Percentiles rank a stretch among this genome's conserved stretches.
These are phyloP conservation scores for Ficedula albicollis DNA, from an alignment of 2,797 vertebrate species.

Conservation along the genomic window DNA sequence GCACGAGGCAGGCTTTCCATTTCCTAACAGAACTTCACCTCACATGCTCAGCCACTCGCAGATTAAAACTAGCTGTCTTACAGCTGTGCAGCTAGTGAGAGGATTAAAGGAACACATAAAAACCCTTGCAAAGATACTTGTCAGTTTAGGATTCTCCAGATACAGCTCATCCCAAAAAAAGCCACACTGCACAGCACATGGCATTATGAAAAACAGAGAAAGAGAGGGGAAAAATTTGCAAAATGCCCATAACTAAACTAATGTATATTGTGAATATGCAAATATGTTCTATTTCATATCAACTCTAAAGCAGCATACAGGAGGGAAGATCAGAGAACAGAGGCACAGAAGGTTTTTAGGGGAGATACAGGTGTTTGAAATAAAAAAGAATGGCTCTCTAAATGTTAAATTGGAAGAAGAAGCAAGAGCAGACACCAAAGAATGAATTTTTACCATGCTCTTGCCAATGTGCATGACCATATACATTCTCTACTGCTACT, in stretches of 20 bases:
- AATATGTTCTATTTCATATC: neutral
- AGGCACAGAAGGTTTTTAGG: neutral
- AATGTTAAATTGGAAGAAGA: neutral
- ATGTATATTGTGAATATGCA: neutral
- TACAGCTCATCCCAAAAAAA: neutral
- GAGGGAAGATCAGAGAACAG: neutral
- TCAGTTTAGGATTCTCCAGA: conserved; percentile 2
- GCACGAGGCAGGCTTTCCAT: neutral
- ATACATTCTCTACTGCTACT: neutral
- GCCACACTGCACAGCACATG: neutral
- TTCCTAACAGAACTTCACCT: neutral
- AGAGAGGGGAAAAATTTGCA: neutral
- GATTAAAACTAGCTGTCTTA: conserved; percentile 34
- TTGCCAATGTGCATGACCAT: accelerated
- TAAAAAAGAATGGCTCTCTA: conserved; percentile 2
- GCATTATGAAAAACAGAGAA: neutral
- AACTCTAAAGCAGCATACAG: neutral
- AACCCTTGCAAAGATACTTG: neutral
- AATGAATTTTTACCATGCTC: neutral
- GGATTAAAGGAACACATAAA: conserved; percentile 17
- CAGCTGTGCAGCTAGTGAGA: neutral
- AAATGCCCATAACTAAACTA: neutral
- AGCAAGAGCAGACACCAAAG: neutral
- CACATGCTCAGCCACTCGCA: neutral
- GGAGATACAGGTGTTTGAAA: conserved; percentile 29